These are phyloP conservation scores for Halcyon badia DNA, from an alignment of 2,797 vertebrate genomes.

Conservation along the genomic window DNA sequence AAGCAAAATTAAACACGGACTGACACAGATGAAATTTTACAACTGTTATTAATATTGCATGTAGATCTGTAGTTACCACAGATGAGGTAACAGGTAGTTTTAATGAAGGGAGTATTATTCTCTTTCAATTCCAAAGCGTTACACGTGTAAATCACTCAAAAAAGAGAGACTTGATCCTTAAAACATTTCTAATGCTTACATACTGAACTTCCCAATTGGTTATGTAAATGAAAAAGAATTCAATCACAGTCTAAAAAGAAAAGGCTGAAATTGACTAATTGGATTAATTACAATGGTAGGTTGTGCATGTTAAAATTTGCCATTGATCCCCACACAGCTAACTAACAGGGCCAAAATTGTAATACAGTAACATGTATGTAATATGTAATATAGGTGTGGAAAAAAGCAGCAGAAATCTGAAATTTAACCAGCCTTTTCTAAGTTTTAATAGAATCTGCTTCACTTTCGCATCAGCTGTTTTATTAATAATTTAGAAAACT, in stretches of 20 bases:
- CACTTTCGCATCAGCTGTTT: not conserved
- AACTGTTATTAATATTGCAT: not conserved
- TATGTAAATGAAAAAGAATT: not conserved
- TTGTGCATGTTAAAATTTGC: not conserved
- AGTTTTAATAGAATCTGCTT: not conserved
- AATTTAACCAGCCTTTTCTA: not conserved
- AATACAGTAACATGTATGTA: too few species aligned
- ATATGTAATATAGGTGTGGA: too few species aligned
- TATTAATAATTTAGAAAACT: not conserved
- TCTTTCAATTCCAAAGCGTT: not conserved
- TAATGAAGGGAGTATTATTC: not conserved
- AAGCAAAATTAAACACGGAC: constrained; percentile 64
- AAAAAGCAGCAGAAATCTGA: not conserved
- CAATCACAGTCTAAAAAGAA: not conserved
- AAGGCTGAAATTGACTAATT: not conserved
- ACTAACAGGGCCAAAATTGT: not conserved
- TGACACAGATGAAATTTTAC: not conserved
- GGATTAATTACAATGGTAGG: not conserved
- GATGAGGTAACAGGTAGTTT: not conserved
- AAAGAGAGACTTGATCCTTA: not conserved
- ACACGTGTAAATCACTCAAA: not conserved
- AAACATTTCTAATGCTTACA: not conserved
- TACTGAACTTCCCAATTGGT: not conserved
- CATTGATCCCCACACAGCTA: not conserved
- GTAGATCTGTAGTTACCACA: not conserved